Conservation (phyloP, 2,888 invertebrate genomes). For the Portevinia maculata region DNA sequence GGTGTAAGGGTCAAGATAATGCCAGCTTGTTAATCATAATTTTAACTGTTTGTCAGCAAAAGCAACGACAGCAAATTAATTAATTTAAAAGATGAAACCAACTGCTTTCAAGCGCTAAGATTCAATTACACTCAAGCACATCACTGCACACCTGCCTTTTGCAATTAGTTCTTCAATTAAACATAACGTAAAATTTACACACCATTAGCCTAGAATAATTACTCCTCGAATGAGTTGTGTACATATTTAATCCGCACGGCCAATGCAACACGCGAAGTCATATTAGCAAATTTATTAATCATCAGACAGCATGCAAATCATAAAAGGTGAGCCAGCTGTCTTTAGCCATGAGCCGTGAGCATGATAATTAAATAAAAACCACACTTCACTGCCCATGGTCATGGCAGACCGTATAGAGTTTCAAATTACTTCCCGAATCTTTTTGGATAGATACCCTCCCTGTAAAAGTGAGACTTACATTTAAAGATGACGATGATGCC, state of each 20-base stretch:
- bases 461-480: constrained; percentile 22
- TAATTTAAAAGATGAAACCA: neutral
- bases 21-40: too few relatives aligned
- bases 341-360: constrained; percentile 19
- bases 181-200: constrained; percentile 18
- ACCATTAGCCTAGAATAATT: constrained; percentile 54
- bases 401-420: neutral
- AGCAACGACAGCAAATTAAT: neutral
- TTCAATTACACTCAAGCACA: neutral
- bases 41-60: too few relatives aligned
- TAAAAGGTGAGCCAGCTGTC: constrained; percentile 1
- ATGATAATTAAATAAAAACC: constrained; percentile 23
- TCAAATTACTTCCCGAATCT: constrained; percentile 38
- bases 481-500: constrained; percentile 12
- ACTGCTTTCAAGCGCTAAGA: neutral
- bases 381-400: constrained; percentile 29
- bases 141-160: constrained; percentile 24
- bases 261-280: constrained; percentile 31
- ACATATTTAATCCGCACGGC: constrained; percentile 20
- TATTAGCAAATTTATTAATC: constrained; percentile 27
- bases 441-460: neutral
- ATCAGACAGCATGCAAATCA: constrained; percentile 14
- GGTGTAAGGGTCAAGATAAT: too few relatives aligned
- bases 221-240: constrained; percentile 17
- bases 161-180: neutral